phyloP scores from a whole-genome alignment of 2,888 invertebrate species.

The Leptarthrus brevirostris region DNA sequence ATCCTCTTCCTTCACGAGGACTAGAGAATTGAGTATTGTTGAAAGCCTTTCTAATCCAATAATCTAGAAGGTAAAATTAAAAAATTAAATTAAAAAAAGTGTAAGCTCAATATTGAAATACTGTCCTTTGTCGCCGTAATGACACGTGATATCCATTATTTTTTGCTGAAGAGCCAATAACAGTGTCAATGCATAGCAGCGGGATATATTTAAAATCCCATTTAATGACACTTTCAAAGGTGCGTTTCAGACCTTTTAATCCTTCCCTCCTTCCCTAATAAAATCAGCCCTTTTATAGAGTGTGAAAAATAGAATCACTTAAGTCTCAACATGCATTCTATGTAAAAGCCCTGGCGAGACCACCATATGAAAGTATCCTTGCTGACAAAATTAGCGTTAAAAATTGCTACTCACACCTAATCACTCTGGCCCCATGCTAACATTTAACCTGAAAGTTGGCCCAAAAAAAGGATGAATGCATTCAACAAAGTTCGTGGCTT shows the following conservation, averaged over 20 bases:
- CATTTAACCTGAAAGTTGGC: conserved; percentile 23
- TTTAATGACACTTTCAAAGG: neutral
- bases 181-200: too few relatives aligned
- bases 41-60: too few relatives aligned
- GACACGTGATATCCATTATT: too few relatives aligned
- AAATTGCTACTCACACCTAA: conserved; percentile 40
- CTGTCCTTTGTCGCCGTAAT: too few relatives aligned
- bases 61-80: too few relatives aligned
- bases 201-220: too few relatives aligned
- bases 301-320: conserved; percentile 42
- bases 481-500: conserved; percentile 20
- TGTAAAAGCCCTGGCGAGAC: neutral
- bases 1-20: too few relatives aligned
- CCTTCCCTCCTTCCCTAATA: neutral
- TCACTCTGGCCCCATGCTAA: conserved; percentile 20
- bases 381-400: conserved; percentile 48
- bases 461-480: conserved; percentile 19
- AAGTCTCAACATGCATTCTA: conserved; percentile 9
- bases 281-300: conserved; percentile 35
- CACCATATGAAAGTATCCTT: conserved; percentile 16
- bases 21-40: too few relatives aligned
- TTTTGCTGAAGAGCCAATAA: too few relatives aligned
- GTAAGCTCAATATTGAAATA: too few relatives aligned
- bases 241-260: conserved; percentile 5
- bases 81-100: too few relatives aligned